Evolutionary conservation across 2,797 vertebrate genomes (phyloP).

Genomic region (Adelosebastes latens): DNA sequence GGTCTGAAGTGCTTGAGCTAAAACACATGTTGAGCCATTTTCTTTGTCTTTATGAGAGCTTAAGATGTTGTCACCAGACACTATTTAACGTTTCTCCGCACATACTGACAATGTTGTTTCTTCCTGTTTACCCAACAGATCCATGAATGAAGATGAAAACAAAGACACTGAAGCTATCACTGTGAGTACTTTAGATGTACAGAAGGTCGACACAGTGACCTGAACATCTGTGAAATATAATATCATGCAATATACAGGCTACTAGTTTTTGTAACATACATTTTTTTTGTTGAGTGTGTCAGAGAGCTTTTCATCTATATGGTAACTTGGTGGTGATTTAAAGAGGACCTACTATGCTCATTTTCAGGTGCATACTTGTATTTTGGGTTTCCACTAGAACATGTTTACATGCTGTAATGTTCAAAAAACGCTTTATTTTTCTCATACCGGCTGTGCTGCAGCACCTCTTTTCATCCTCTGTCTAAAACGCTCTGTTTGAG

Average conservation of each 20-base stretch:
- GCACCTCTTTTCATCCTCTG: no score
- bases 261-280: background rate
- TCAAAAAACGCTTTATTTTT: no score
- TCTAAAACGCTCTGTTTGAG: no score
- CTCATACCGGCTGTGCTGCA: no score
- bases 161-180: background rate
- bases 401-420: no score
- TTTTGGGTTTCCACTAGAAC: no score
- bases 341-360: no score
- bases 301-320: background rate
- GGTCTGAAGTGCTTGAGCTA: conserved; percentile 19
- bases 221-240: conserved; percentile 4
- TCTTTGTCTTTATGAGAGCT: conserved; percentile 21
- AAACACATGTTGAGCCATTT: conserved; percentile 30
- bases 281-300: background rate
- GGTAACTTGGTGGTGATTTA: background rate
- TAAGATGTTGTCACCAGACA: conserved; percentile 3
- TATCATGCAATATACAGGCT: background rate
- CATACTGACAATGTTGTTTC: background rate
- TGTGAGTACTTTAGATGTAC: conserved; percentile 23
- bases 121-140: conserved; percentile 22
- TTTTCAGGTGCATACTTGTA: no score
- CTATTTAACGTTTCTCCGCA: background rate
- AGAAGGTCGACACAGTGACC: background rate
- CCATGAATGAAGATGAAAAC: background rate